Percentiles rank a stretch among this genome's conserved stretches.
Conservation (phyloP, 1,140 invertebrate species). For the Nixonia krombeini region DNA sequence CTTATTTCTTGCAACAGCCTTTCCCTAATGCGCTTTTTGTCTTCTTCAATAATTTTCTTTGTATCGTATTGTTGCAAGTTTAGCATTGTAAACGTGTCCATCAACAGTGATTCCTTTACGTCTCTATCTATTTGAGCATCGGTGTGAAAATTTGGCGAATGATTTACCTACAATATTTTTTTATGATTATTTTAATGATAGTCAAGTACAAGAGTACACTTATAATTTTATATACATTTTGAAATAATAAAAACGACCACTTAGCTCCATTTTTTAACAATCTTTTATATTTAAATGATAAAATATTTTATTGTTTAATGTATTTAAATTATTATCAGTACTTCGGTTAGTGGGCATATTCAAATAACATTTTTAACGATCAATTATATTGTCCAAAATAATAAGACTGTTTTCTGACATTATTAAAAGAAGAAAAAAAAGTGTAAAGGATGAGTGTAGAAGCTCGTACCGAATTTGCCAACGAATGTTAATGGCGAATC, state of each 20-base stretch:
- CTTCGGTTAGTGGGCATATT: too few relatives aligned
- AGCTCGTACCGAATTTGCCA: neutral
- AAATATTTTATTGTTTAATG: too few relatives aligned
- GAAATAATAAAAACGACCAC: too few relatives aligned
- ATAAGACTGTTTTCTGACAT: neutral
- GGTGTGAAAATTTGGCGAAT: constrained; percentile 92
- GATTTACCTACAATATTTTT: constrained; percentile 91
- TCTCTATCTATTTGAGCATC: constrained; percentile 86
- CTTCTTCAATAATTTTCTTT: constrained; percentile 74
- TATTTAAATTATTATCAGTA: too few relatives aligned
- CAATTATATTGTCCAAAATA: neutral
- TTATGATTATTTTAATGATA: too few relatives aligned
- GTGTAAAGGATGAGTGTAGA: neutral
- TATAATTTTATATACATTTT: too few relatives aligned
- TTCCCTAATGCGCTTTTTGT: neutral
- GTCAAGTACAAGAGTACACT: too few relatives aligned
- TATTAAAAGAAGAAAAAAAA: neutral
- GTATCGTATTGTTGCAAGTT: constrained; percentile 87
- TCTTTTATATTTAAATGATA: too few relatives aligned
- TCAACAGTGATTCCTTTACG: constrained; percentile 86
- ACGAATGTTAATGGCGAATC: neutral
- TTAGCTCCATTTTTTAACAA: too few relatives aligned
- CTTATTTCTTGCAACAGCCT: too few relatives aligned
- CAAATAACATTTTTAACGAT: too few relatives aligned
- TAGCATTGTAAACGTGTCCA: constrained; percentile 86